Percentiles rank a stretch among this genome's conserved stretches.
These are phyloP conservation scores for Phoenoteleia sp. DNA, from an alignment of 2,888 invertebrate genomes.

Conservation along the genomic window DNA sequence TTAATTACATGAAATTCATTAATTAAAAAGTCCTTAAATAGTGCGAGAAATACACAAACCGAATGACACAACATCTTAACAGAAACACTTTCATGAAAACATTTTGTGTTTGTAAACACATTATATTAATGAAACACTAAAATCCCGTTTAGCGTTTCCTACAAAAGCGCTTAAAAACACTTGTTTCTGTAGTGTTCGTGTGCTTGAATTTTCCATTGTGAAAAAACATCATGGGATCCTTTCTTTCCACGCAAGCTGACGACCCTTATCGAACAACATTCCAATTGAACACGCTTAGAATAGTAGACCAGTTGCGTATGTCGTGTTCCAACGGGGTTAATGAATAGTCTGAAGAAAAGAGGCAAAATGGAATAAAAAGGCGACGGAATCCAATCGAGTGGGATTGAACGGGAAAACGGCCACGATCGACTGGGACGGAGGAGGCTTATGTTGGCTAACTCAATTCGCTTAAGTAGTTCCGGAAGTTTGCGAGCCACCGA, in stretches of 20 bases:
- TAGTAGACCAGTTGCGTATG: constrained; percentile 54
- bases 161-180: no score
- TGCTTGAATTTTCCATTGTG: constrained; percentile 38
- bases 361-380: constrained; percentile 44
- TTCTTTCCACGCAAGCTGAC: constrained; percentile 74
- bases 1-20: no score
- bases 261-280: constrained; percentile 83
- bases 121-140: no score
- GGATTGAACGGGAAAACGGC: constrained; percentile 66
- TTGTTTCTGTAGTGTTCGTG: no score
- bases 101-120: no score
- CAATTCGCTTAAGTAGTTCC: constrained; percentile 72
- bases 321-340: constrained; percentile 80
- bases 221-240: constrained; percentile 73
- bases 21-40: no score
- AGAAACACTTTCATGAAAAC: no score
- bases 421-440: constrained; percentile 66
- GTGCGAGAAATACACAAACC: no score
- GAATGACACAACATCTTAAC: no score
- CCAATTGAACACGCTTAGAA: constrained; percentile 77
- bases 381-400: constrained; percentile 61
- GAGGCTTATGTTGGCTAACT: constrained; percentile 66
- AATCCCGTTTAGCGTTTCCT: no score
- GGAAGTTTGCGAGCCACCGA: constrained; percentile 62
- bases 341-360: constrained; percentile 71